Conservation (phyloP, 2,797 vertebrate genomes). For the Leucoraja ocellata region DNA sequence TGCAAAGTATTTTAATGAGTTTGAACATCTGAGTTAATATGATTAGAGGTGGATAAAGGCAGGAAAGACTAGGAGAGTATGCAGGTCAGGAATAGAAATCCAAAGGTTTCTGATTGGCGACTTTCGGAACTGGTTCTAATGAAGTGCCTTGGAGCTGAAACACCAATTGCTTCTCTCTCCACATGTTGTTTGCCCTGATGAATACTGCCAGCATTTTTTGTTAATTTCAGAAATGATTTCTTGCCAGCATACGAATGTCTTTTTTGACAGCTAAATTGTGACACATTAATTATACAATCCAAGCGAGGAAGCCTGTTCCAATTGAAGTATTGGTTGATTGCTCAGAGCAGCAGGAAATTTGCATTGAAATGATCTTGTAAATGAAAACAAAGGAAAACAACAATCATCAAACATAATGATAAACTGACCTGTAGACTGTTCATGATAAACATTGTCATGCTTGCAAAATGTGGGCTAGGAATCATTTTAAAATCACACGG, state of each 20-base stretch:
- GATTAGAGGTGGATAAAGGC: no score
- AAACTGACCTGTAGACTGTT: not conserved
- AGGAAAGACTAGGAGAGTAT: no score
- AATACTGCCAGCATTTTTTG: no score
- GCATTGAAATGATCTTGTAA: not conserved
- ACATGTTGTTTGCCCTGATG: no score
- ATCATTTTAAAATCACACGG: not conserved
- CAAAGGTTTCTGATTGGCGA: no score
- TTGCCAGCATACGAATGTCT: not conserved
- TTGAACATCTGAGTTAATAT: not conserved
- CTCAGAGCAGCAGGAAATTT: not conserved
- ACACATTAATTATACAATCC: not conserved
- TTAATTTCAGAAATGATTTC: not conserved
- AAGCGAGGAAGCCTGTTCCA: not conserved
- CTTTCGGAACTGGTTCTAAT: no score
- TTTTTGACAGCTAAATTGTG: not conserved
- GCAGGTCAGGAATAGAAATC: no score
- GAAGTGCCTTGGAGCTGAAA: no score
- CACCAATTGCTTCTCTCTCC: no score
- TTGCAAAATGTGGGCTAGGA: not conserved
- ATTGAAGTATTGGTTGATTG: not conserved
- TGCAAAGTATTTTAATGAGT: not conserved
- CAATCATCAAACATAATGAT: not conserved
- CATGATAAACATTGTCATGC: not conserved
- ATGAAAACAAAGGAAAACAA: not conserved